phyloP scores from a whole-genome alignment of 2,113 vertebrate species.

The Salminus brasiliensis region DNA sequence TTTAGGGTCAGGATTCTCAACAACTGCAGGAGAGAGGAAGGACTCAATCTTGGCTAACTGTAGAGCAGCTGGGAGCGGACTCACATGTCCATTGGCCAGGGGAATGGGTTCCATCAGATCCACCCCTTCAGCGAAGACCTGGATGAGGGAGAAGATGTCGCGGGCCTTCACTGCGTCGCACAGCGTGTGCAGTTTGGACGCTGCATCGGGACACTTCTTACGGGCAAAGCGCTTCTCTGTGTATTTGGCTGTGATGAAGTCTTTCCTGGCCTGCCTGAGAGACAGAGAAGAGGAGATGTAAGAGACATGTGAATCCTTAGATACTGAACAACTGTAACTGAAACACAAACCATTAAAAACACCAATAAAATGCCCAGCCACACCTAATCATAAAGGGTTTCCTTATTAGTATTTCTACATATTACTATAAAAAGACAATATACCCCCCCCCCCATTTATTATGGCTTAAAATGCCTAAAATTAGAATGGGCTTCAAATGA shows the following conservation, averaged over 20 bases:
- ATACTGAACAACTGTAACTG: neutral
- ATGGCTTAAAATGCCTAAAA: too few species aligned
- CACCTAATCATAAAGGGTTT: neutral
- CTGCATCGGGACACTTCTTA: constrained; percentile 81
- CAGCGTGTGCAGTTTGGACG: constrained; percentile 86
- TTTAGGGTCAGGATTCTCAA: neutral
- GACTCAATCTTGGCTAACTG: neutral
- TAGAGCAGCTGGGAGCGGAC: constrained; percentile 53
- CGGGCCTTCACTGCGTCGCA: constrained; percentile 94
- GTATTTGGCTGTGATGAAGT: constrained; percentile 98
- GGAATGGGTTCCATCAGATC: constrained; percentile 97
- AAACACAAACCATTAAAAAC: neutral
- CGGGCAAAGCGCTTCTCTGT: constrained; percentile 90
- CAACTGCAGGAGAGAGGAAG: neutral
- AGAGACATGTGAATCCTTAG: neutral
- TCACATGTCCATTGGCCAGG: constrained; percentile 94
- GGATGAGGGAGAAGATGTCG: constrained; percentile 91
- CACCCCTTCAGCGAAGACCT: constrained; percentile 91
- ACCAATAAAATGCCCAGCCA: neutral
- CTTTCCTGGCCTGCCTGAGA: constrained; percentile 93
- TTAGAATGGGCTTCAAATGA: too few species aligned
- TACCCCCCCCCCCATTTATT: too few species aligned
- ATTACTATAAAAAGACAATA: too few species aligned
- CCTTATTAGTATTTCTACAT: neutral
- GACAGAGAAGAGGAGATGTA: neutral